A percentile compares a stretch with the other conserved stretches of the same genome.
phyloP scores from a whole-genome alignment of 92 coral and sea anemone species.

The Porites cylindrica region DNA sequence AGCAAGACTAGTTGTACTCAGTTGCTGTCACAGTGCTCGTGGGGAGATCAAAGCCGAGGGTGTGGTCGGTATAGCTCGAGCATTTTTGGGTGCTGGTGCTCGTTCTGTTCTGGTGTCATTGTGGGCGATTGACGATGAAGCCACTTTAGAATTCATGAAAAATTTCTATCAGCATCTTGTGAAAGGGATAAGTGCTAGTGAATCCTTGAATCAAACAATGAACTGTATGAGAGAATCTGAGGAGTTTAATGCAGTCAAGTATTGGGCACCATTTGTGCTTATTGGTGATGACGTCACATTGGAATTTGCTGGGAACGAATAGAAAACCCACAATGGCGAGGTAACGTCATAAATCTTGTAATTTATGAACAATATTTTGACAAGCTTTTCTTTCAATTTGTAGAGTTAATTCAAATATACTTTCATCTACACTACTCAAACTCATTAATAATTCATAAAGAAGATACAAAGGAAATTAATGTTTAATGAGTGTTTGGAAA shows the following conservation, averaged over 20 bases:
- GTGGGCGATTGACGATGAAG: slow-evolving; percentile 35
- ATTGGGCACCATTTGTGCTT: slow-evolving; percentile 10
- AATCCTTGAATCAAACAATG: slow-evolving; percentile 21
- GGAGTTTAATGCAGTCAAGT: background rate
- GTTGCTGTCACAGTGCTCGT: slow-evolving; percentile 46
- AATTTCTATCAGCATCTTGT: slow-evolving; percentile 5
- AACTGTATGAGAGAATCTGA: slow-evolving; percentile 28
- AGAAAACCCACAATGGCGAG: background rate
- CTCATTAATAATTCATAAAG: too few relatives aligned
- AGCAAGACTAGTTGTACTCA: slow-evolving; percentile 34
- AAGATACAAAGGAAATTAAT: too few relatives aligned
- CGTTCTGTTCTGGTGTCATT: slow-evolving; percentile 39
- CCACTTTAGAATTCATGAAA: background rate
- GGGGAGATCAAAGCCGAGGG: slow-evolving; percentile 42
- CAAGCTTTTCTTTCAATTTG: too few relatives aligned
- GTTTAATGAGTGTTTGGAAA: too few relatives aligned
- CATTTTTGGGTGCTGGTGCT: slow-evolving; percentile 45
- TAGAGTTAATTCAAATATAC: too few relatives aligned
- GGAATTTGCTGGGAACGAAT: background rate
- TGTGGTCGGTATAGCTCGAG: slow-evolving; percentile 42
- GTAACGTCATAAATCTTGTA: too few relatives aligned
- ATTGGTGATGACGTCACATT: slow-evolving; percentile 43
- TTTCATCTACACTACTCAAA: too few relatives aligned
- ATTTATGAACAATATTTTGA: too few relatives aligned
- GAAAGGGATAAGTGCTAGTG: slow-evolving; percentile 25